These are phyloP conservation scores for Elgaria multicarinata DNA, from an alignment of 2,113 vertebrate species.

Conservation along the genomic window DNA sequence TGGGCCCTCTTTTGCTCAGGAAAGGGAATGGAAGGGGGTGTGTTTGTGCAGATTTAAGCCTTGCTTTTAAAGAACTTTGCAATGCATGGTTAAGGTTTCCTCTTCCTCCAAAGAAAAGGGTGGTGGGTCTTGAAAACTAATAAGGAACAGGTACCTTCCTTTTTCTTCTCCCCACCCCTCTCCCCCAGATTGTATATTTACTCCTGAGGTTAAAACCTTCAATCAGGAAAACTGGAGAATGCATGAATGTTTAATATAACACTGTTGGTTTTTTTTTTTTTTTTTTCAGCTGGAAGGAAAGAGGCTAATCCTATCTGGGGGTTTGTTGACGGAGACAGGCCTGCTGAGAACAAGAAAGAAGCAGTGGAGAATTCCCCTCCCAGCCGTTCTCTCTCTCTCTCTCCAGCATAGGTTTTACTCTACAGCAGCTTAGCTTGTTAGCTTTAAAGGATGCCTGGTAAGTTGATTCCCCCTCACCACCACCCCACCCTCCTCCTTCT, in stretches of 20 bases:
- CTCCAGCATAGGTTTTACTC: not conserved
- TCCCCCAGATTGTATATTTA: not conserved
- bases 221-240: not conserved
- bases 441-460: conserved; percentile 57
- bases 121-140: not conserved
- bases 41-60: not conserved
- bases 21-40: not conserved
- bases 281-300: conserved; percentile 40
- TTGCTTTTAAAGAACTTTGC: not conserved
- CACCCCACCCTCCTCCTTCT: not conserved
- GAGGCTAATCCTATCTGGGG: conserved; percentile 42
- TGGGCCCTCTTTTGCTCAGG: not conserved
- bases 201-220: conserved; percentile 13
- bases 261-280: too few relatives aligned
- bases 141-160: not conserved
- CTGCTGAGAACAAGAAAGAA: conserved; percentile 18
- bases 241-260: not conserved
- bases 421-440: not conserved
- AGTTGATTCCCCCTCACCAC: conserved; percentile 38
- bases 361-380: not conserved
- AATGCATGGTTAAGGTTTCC: not conserved
- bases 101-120: not conserved
- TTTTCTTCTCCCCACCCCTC: not conserved
- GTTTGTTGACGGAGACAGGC: not conserved
- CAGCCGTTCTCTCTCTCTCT: accelerated